Evolutionary conservation across 2,797 vertebrate genomes (phyloP).

Genomic region (Enteromius unitaeniatus): DNA sequence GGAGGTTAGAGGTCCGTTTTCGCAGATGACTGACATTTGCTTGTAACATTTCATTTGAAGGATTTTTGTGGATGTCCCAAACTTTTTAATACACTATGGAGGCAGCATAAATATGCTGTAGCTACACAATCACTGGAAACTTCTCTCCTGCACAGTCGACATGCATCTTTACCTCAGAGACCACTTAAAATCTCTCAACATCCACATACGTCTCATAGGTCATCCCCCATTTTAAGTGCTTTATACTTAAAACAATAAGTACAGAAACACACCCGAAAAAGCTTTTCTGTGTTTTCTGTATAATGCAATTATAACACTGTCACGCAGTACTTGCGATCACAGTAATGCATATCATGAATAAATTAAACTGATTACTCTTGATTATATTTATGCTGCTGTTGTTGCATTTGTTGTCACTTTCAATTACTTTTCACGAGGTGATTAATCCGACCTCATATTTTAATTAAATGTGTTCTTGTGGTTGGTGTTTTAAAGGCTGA

Average conservation of each 20-base stretch:
- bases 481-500: not conserved
- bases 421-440: not conserved
- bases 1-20: too few relatives aligned
- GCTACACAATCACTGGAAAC: not conserved
- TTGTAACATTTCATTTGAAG: too few relatives aligned
- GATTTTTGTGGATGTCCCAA: not conserved
- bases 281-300: not conserved
- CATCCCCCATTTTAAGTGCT: not conserved
- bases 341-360: not conserved
- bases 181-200: constrained; percentile 8
- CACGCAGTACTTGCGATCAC: not conserved
- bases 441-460: constrained; percentile 26
- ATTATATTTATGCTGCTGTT: constrained; percentile 12
- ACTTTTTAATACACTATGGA: not conserved
- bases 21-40: not conserved
- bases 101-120: not conserved
- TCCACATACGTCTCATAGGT: not conserved
- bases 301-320: not conserved
- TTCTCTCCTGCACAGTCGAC: not conserved
- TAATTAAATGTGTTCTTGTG: constrained; percentile 25
- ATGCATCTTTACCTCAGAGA: not conserved
- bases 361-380: constrained; percentile 22
- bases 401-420: constrained; percentile 15
- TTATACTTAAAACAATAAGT: not conserved
- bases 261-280: not conserved